A percentile compares a stretch with the other conserved stretches of the same genome.
Evolutionary conservation across 2,797 vertebrate species (phyloP).

Genomic region (Dipus sagitta): DNA sequence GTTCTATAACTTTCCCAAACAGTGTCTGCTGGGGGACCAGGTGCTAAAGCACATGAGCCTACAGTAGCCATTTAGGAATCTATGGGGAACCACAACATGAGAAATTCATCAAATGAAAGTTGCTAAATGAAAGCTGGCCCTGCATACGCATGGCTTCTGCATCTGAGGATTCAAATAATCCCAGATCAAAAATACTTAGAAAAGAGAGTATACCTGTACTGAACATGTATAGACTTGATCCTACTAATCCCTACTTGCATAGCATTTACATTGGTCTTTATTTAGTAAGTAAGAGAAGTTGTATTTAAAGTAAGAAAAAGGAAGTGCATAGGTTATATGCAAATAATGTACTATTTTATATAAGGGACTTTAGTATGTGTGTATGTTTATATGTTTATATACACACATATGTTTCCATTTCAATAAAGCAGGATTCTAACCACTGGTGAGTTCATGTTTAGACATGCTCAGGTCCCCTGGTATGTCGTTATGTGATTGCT

Average conservation of each 20-base stretch:
- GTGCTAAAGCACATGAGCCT: too few species aligned
- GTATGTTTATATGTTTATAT: not conserved
- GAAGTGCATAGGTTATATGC: not conserved
- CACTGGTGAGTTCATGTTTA: not conserved
- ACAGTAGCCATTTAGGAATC: too few species aligned
- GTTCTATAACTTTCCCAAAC: too few species aligned
- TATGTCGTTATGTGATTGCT: not conserved
- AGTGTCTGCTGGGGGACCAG: too few species aligned
- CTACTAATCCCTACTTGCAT: not conserved
- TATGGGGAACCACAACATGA: too few species aligned
- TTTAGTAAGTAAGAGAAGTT: not conserved
- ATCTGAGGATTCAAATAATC: not conserved
- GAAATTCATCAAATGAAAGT: not conserved
- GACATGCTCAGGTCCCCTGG: not conserved
- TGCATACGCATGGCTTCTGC: not conserved
- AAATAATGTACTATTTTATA: not conserved
- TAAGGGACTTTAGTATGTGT: not conserved
- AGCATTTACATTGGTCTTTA: not conserved
- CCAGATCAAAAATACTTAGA: not conserved
- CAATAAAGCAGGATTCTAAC: constrained; percentile 1
- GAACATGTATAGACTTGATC: not conserved
- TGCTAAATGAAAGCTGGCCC: not conserved
- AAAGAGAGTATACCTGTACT: not conserved
- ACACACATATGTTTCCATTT: not conserved
- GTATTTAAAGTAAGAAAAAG: not conserved